A percentile compares a stretch with the other conserved stretches of the same genome.
These are phyloP conservation scores for Furnarius figulus DNA, from an alignment of 2,113 vertebrate genomes.

Conservation along the genomic window DNA sequence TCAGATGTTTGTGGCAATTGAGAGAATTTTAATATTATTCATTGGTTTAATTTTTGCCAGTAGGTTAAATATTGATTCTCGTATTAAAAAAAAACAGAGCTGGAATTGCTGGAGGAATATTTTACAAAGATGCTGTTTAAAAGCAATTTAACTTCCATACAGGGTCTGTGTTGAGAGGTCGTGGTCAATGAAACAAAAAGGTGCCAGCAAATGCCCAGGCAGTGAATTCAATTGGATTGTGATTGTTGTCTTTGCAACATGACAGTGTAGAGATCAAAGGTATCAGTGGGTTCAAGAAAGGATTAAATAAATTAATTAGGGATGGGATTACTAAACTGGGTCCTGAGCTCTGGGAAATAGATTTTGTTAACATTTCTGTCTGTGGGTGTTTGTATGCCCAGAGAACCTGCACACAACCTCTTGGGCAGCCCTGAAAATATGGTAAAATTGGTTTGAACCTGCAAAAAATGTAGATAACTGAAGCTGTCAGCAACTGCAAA, in stretches of 20 bases:
- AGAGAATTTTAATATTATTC: background rate
- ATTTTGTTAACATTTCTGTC: background rate
- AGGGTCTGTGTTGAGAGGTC: background rate
- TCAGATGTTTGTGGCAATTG: background rate
- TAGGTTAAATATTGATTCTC: background rate
- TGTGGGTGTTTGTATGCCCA: background rate
- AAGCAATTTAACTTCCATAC: background rate
- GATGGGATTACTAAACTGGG: background rate
- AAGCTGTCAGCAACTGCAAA: background rate
- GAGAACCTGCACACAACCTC: background rate
- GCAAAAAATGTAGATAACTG: background rate
- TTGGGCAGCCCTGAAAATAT: background rate
- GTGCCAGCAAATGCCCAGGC: background rate
- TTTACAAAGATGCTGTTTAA: background rate
- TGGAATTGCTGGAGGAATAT: background rate
- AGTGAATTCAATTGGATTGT: background rate
- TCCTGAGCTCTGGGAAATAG: background rate
- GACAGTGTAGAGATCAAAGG: background rate
- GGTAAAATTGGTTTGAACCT: background rate
- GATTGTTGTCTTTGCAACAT: background rate
- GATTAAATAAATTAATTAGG: background rate
- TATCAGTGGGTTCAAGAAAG: background rate
- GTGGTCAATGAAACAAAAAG: background rate
- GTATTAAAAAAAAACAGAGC: background rate
- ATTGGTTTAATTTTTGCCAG: background rate